Conservation (phyloP, 2,113 vertebrate species). For the Buteo buteo region DNA sequence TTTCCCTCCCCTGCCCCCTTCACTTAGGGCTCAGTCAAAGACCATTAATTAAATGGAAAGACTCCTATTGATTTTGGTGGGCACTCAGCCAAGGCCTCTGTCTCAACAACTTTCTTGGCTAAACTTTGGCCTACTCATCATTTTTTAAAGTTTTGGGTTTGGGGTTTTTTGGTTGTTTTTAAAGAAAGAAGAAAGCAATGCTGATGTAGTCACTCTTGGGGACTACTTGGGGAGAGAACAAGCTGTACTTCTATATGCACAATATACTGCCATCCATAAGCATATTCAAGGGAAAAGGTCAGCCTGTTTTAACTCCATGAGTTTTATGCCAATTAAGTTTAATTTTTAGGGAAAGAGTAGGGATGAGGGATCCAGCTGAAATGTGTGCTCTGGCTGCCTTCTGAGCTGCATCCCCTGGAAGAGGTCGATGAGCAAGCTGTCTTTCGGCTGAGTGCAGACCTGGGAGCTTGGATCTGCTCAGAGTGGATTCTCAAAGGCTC, state of each 20-base stretch:
- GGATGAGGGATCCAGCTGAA: not conserved
- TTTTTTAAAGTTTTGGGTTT: not conserved
- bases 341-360: not conserved
- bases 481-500: not conserved
- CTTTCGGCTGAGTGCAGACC: not conserved
- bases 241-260: not conserved
- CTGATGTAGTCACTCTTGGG: not conserved
- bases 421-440: not conserved
- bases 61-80: not conserved
- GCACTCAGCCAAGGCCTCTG: not conserved
- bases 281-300: not conserved
- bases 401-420: not conserved
- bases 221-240: not conserved
- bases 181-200: not conserved
- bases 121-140: not conserved
- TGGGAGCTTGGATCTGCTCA: not conserved
- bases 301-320: not conserved
- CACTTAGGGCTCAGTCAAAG: not conserved
- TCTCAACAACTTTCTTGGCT: not conserved
- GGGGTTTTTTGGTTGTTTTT: not conserved
- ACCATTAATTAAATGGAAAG: not conserved
- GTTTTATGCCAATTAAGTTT: not conserved
- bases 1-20: not conserved
- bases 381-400: not conserved
- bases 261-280: not conserved